These are phyloP conservation scores for Limnephilus auricula DNA, from an alignment of 2,888 invertebrate genomes.

Conservation along the genomic window DNA sequence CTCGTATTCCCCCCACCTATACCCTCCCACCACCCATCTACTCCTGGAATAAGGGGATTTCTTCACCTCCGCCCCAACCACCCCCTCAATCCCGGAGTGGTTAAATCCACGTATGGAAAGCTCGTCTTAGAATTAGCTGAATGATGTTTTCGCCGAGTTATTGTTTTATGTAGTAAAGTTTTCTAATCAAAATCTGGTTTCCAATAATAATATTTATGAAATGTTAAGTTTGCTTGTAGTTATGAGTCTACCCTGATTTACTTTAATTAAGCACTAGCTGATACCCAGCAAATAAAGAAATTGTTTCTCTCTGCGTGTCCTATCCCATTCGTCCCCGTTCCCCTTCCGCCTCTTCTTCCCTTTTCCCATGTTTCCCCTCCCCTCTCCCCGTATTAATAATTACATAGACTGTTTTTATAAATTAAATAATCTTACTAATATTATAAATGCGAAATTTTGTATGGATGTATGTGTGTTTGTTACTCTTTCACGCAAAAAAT, in stretches of 20 bases:
- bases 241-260: background rate
- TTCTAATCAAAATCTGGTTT: background rate
- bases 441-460: too few relatives aligned
- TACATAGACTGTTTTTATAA: too few relatives aligned
- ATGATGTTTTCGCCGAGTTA: constrained; percentile 10
- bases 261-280: too few relatives aligned
- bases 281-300: too few relatives aligned
- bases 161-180: background rate
- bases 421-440: too few relatives aligned
- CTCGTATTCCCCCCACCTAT: constrained; percentile 49
- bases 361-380: too few relatives aligned
- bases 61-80: constrained; percentile 20
- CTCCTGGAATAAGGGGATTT: background rate
- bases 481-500: too few relatives aligned
- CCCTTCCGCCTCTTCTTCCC: too few relatives aligned
- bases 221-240: background rate
- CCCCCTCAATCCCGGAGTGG: constrained; percentile 36
- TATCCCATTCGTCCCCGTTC: too few relatives aligned
- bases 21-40: background rate
- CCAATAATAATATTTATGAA: background rate
- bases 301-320: too few relatives aligned
- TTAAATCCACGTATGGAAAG: constrained; percentile 50
- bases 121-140: constrained; percentile 33
- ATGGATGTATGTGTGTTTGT: too few relatives aligned
- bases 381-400: too few relatives aligned